Percentiles rank a stretch among this genome's conserved stretches.
phyloP scores from a whole-genome alignment of 2,113 vertebrate genomes.

The Lepus americanus region DNA sequence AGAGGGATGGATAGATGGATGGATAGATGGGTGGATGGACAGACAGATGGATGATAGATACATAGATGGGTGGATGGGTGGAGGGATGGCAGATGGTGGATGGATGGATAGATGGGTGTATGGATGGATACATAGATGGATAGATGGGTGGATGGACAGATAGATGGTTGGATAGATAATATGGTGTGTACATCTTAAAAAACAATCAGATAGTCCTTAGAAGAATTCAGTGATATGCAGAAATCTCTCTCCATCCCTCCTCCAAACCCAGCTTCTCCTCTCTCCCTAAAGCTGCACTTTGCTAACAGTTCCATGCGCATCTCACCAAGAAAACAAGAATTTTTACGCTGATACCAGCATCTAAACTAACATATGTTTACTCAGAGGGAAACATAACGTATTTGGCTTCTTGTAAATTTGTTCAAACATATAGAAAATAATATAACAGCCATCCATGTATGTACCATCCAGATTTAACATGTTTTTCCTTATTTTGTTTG shows the following conservation, averaged over 20 bases:
- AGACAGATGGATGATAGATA: no score
- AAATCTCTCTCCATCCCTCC: not conserved
- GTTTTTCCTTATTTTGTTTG: constrained; percentile 62
- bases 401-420: constrained; percentile 71
- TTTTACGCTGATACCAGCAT: constrained; percentile 54
- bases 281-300: constrained; percentile 60
- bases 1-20: fast-evolving
- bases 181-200: not conserved
- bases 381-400: constrained; percentile 75
- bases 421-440: constrained; percentile 74
- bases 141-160: not conserved
- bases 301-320: constrained; percentile 69
- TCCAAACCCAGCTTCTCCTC: constrained; percentile 28
- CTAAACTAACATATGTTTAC: constrained; percentile 73
- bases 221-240: not conserved
- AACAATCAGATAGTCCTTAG: not conserved
- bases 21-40: no score
- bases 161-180: not conserved
- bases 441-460: constrained; percentile 55
- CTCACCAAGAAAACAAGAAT: constrained; percentile 78
- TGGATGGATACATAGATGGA: no score
- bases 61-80: fast-evolving
- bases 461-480: constrained; percentile 66
- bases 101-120: no score
- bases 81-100: no score